phyloP scores from a whole-genome alignment of 2,113 vertebrate species.

The Panurus biarmicus region DNA sequence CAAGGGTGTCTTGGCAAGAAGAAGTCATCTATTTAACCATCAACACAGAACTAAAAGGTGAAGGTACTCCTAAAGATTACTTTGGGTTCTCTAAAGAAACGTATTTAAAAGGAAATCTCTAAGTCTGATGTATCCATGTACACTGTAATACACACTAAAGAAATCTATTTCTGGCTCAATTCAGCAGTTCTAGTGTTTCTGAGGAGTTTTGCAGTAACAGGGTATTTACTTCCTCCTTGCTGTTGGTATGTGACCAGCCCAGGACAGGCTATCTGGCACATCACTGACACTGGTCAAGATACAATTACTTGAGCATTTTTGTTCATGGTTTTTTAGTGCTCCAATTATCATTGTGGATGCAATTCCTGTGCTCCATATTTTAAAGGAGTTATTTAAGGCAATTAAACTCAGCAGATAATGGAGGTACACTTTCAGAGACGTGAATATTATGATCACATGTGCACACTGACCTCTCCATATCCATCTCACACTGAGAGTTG shows the following conservation, averaged over 20 bases:
- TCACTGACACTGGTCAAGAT: background rate
- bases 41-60: background rate
- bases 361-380: background rate
- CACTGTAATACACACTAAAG: background rate
- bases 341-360: background rate
- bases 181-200: background rate
- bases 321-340: background rate
- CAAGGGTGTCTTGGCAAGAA: background rate
- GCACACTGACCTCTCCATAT: background rate
- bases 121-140: rapidly evolving
- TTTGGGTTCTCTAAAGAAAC: background rate
- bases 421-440: background rate
- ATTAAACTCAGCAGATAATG: background rate
- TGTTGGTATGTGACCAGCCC: background rate
- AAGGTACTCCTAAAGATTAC: background rate
- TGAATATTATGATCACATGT: background rate
- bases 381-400: background rate
- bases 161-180: background rate
- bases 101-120: background rate
- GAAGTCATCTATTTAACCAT: background rate
- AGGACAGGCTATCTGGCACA: background rate
- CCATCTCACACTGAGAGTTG: background rate
- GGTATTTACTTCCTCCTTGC: background rate
- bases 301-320: background rate
- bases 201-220: background rate